Conservation (phyloP, 2,888 invertebrate species). For the Drosophila setosimentum region DNA sequence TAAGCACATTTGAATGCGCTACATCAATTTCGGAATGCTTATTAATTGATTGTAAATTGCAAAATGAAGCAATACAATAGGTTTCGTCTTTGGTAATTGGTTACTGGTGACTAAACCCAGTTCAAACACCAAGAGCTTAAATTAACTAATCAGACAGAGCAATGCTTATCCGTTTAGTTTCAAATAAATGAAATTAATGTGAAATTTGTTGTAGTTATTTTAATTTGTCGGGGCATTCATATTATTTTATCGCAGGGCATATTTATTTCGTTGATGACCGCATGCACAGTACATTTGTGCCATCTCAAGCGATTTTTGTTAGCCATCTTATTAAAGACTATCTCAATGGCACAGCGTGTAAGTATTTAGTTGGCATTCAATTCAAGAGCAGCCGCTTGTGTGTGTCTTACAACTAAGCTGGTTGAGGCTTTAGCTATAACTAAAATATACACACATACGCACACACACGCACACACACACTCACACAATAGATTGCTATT, state of each 20-base stretch:
- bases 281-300: constrained; percentile 46
- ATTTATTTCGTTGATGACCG: background rate
- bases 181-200: too few species aligned
- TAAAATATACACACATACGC: constrained; percentile 10
- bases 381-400: constrained; percentile 29
- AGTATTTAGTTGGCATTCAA: constrained; percentile 57
- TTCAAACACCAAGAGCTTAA: background rate
- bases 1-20: constrained; percentile 35
- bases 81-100: background rate
- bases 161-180: too few species aligned
- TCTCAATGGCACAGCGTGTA: constrained; percentile 37
- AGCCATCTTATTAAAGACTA: constrained; percentile 45
- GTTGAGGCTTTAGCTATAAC: constrained; percentile 23
- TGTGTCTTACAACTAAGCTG: constrained; percentile 30
- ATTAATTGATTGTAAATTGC: background rate
- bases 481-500: constrained; percentile 19
- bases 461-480: constrained; percentile 4
- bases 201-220: too few species aligned
- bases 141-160: too few species aligned
- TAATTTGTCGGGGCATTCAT: too few species aligned
- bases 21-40: background rate
- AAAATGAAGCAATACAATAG: background rate
- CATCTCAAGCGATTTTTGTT: constrained; percentile 54
- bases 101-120: background rate
- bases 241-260: constrained; percentile 2